Base-by-base conservation (phyloP, 2,797 vertebrate genomes). In the Callimico goeldii region DNA sequence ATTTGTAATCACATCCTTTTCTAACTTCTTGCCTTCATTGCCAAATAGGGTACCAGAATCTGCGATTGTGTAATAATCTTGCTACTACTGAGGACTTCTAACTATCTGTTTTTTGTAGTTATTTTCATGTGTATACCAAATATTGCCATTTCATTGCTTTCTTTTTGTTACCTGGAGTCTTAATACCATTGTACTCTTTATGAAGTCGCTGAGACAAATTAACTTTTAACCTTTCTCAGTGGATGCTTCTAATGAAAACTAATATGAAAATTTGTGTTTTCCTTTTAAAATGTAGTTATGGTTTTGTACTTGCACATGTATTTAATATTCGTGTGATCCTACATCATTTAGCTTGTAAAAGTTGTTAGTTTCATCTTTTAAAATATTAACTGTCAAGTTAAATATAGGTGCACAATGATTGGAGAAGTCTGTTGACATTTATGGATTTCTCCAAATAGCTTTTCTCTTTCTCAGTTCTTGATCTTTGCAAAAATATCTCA, bases 341-440 rank as follows among this genome's bases (percentile, higher is more conserved):
- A 33, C 13, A 13, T 88, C 92, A 72, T 81, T 88, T 92, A 89
- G 77, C 28, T 81, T 97, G 90, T 91, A 57, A 67, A 97, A 52
- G 48, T 95, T 97, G 67, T 86, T 96, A 61, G 43, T 46, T 92
- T 97, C 28, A 46, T 81, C 30, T 89, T 73, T 80, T 80, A 57
- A 73, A 79, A 72, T 22, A 58, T 84, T 94, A 50, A 3, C 1
- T 92, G 33, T 57, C 83, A 94, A 55, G 41, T 80, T 70, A 89
- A 93, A 90, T 92, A 55, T 80, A 24, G 6, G 12, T 58, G 2
- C 13, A 90, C 50, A 61, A 88, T 93, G 64, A 70, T 33, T 73
- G 57, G 24, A 55, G 52, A 80, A 73, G 15, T 91, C 52, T 91
- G 17, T 52, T 97, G 57, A 88, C 8, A 43, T 85, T 77, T 88